phyloP scores from a whole-genome alignment of 2,888 invertebrate genomes.

The Ramazzottius varieornatus region DNA sequence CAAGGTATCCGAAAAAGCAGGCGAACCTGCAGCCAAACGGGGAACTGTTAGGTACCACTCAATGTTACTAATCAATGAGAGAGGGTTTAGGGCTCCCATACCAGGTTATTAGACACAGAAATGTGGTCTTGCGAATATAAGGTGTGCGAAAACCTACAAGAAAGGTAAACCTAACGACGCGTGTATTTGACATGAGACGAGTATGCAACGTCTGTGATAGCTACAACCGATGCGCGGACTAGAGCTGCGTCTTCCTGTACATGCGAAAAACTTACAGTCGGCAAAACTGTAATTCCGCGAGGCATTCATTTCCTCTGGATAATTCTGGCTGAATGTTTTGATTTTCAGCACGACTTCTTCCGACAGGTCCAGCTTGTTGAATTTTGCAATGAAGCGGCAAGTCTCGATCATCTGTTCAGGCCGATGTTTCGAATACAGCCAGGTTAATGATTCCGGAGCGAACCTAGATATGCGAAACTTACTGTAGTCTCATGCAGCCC shows the following conservation, averaged over 20 bases:
- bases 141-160: conserved; percentile 6
- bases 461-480: conserved; percentile 3
- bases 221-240: too few relatives aligned
- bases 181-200: too few relatives aligned
- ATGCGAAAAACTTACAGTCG: too few relatives aligned
- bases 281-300: too few relatives aligned
- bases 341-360: not conserved
- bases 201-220: too few relatives aligned
- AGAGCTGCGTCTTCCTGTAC: too few relatives aligned
- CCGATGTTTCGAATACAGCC: conserved; percentile 5
- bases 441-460: conserved; percentile 7
- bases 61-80: not conserved
- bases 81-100: too few relatives aligned
- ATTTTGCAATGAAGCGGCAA: not conserved
- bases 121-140: conserved; percentile 5
- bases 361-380: not conserved
- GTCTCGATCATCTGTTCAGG: not conserved
- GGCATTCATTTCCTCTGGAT: not conserved
- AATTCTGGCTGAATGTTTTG: not conserved
- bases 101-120: conserved; percentile 5
- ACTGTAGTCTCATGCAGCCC: not conserved
- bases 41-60: not conserved
- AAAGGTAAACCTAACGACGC: not conserved
- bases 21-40: not conserved
- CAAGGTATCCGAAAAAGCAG: not conserved